A percentile compares a stretch with the other conserved stretches of the same genome.
Evolutionary conservation across 2,113 vertebrate species (phyloP).

Genomic region (Gymnorhina tibicen): DNA sequence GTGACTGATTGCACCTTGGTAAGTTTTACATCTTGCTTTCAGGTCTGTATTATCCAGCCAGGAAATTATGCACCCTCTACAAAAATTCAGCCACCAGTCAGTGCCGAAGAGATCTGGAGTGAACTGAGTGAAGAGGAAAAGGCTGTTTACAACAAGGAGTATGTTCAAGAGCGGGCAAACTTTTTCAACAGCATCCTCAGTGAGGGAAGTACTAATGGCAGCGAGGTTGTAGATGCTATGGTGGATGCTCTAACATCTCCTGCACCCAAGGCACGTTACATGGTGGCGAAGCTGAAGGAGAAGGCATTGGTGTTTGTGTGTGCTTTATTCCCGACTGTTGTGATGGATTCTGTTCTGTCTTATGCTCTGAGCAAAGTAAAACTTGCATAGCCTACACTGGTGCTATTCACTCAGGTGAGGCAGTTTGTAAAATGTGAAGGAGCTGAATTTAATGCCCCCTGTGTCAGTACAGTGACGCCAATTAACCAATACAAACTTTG

Average conservation of each 20-base stretch:
- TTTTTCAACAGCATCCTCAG: constrained; percentile 60
- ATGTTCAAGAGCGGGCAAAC: constrained; percentile 61
- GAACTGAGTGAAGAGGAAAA: constrained; percentile 66
- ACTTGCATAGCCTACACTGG: background rate
- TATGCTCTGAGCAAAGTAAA: constrained; percentile 42
- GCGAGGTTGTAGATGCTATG: constrained; percentile 70
- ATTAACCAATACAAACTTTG: background rate
- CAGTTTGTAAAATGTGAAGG: background rate
- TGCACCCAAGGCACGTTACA: constrained; percentile 69
- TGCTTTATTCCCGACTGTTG: constrained; percentile 19
- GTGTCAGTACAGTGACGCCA: background rate
- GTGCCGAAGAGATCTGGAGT: constrained; percentile 67
- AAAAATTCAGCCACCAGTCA: constrained; percentile 68
- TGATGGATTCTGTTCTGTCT: constrained; percentile 51
- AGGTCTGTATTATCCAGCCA: constrained; percentile 82
- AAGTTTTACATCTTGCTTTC: background rate
- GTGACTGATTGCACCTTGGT: background rate
- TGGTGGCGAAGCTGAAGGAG: constrained; percentile 55
- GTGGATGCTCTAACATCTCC: constrained; percentile 70
- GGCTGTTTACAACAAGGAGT: constrained; percentile 65
- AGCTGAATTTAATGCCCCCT: background rate
- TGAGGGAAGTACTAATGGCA: constrained; percentile 51
- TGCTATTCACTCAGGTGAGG: background rate
- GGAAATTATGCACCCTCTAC: constrained; percentile 79
- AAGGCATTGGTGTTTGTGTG: constrained; percentile 45